Conservation (phyloP, 2,797 vertebrate species). For the Schizopygopsis malacanthus region DNA sequence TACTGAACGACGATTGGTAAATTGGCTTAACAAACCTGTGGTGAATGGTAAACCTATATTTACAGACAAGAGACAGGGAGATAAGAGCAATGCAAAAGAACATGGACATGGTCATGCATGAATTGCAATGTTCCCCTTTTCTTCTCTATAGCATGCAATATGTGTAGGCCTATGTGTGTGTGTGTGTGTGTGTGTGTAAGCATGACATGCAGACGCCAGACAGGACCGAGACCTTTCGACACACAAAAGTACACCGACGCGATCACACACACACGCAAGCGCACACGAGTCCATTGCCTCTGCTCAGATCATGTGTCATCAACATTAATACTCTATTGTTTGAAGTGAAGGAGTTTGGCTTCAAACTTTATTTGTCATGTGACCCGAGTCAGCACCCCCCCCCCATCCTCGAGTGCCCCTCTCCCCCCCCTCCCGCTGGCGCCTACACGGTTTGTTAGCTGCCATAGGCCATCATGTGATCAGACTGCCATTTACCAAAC, state of each 20-base stretch:
- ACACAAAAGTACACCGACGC: conserved; percentile 28
- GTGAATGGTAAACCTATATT: conserved; percentile 18
- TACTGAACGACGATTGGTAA: conserved; percentile 23
- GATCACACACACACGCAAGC: conserved; percentile 29
- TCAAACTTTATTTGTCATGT: conserved; percentile 82
- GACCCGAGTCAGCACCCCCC: conserved; percentile 79
- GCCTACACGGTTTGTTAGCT: conserved; percentile 83
- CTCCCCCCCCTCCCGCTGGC: conserved; percentile 71
- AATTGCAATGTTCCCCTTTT: neutral
- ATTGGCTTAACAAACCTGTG: conserved; percentile 8
- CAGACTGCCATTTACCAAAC: conserved; percentile 75
- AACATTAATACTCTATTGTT: conserved; percentile 78
- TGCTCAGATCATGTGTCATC: conserved; percentile 81
- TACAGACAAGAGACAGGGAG: conserved; percentile 7
- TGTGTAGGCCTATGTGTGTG: neutral
- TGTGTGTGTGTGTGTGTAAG: neutral
- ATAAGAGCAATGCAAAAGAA: neutral
- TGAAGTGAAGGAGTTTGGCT: conserved; percentile 77
- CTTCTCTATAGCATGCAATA: neutral
- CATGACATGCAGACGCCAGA: conserved; percentile 40
- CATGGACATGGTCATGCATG: neutral
- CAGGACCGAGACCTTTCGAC: conserved; percentile 24
- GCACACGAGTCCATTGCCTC: conserved; percentile 64
- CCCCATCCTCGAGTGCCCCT: conserved; percentile 63
- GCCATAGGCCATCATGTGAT: conserved; percentile 85